These are phyloP conservation scores for Pimpla rufipes DNA, from an alignment of 2,888 invertebrate genomes.

Conservation along the genomic window DNA sequence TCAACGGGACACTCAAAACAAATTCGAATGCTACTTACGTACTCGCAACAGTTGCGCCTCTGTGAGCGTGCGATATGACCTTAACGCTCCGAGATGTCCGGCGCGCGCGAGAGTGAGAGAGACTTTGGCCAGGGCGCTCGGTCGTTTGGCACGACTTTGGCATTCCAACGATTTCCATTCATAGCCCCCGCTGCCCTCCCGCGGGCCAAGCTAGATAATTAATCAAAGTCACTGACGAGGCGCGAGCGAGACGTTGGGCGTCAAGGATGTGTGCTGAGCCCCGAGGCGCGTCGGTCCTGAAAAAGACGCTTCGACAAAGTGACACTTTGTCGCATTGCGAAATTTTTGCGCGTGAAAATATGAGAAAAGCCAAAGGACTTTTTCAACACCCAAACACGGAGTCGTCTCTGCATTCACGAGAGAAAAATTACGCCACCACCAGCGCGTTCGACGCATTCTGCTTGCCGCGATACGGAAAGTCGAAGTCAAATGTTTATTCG, in stretches of 20 bases:
- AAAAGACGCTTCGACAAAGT: not conserved
- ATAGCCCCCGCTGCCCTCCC: slow-evolving; percentile 45
- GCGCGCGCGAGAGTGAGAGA: too few species aligned
- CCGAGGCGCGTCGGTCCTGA: not conserved
- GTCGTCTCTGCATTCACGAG: not conserved
- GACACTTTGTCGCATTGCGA: not conserved
- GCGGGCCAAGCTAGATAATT: slow-evolving; percentile 41
- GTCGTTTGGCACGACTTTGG: slow-evolving; percentile 63
- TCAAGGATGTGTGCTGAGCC: slow-evolving; percentile 6
- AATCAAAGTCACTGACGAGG: slow-evolving; percentile 55
- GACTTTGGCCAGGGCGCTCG: slow-evolving; percentile 36
- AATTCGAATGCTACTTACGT: not conserved
- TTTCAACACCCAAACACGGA: not conserved
- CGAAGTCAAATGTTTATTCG: slow-evolving; percentile 21
- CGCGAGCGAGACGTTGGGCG: slow-evolving; percentile 38
- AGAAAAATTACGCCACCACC: not conserved
- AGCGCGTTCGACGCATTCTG: not conserved
- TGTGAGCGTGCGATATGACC: slow-evolving; percentile 32
- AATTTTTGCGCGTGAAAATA: slow-evolving; percentile 12
- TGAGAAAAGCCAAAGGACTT: slow-evolving; percentile 1
- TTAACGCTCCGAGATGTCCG: slow-evolving; percentile 22
- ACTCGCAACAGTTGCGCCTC: not conserved
- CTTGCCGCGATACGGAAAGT: slow-evolving; percentile 19
- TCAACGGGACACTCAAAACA: not conserved
- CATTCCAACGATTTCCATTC: slow-evolving; percentile 65